Conservation (phyloP, 2,113 vertebrate genomes). For the Phalacrocorax brasilianus region DNA sequence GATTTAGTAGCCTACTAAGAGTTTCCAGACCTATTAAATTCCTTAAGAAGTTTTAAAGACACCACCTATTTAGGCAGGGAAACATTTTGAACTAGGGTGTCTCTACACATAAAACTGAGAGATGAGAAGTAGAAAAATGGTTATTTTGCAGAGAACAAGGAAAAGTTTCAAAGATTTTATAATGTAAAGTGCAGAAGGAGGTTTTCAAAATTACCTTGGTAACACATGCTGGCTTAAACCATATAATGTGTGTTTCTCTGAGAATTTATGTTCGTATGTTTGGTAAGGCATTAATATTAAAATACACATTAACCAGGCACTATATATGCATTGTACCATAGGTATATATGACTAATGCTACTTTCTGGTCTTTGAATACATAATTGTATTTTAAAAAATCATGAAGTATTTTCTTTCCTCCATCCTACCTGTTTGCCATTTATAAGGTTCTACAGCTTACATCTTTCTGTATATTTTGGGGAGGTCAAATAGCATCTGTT, state of each 20-base stretch:
- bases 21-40: constrained; percentile 43
- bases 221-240: not conserved
- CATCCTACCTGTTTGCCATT: not conserved
- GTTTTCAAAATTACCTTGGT: not conserved
- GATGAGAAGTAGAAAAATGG: not conserved
- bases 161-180: not conserved
- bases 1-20: constrained; percentile 44
- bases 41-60: constrained; percentile 37
- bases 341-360: not conserved
- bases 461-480: not conserved
- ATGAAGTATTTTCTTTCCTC: not conserved
- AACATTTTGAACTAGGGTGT: not conserved
- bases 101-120: not conserved
- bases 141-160: not conserved
- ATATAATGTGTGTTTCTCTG: not conserved
- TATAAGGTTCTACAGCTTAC: not conserved
- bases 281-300: not conserved
- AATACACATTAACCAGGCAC: not conserved
- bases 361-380: not conserved
- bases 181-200: not conserved
- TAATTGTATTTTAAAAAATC: not conserved
- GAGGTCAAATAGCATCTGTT: not conserved
- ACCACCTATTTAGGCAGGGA: not conserved
- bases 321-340: not conserved
- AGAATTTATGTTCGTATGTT: not conserved